A percentile compares a stretch with the other conserved stretches of the same genome.
Evolutionary conservation across 2,888 invertebrate species (phyloP).

Genomic region (Gastrophysa polygoni): DNA sequence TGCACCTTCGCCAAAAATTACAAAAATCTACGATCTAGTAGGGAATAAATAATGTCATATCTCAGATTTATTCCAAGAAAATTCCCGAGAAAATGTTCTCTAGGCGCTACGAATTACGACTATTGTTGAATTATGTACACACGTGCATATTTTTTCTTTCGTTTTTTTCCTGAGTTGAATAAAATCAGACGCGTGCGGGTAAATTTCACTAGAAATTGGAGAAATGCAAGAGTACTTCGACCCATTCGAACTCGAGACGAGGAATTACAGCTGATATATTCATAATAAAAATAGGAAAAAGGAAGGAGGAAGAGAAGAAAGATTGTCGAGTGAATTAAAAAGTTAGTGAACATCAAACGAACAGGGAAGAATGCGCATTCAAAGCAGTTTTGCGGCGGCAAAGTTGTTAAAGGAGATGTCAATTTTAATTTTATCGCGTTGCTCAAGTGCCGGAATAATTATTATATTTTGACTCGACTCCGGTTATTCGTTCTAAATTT

Average conservation of each 20-base stretch:
- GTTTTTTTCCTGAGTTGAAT: too few species aligned
- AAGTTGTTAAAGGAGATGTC: slow-evolving; percentile 44
- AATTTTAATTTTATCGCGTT: slow-evolving; percentile 54
- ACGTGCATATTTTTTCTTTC: too few species aligned
- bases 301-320: slow-evolving; percentile 10
- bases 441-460: slow-evolving; percentile 54
- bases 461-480: slow-evolving; percentile 48
- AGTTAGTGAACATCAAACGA: slow-evolving; percentile 47
- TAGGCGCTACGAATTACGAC: too few species aligned
- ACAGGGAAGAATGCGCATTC: slow-evolving; percentile 45
- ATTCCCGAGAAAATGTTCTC: too few species aligned
- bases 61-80: too few species aligned
- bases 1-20: too few species aligned
- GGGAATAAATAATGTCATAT: too few species aligned
- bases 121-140: too few species aligned
- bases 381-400: slow-evolving; percentile 45
- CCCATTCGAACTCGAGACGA: neutral
- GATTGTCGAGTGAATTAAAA: slow-evolving; percentile 30
- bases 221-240: too few species aligned
- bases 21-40: too few species aligned
- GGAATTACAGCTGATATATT: neutral
- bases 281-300: neutral
- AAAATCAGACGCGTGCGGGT: too few species aligned
- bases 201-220: too few species aligned
- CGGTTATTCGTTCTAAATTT: slow-evolving; percentile 42